Base-by-base conservation (phyloP, 2,888 invertebrate species). In the Perizoma flavofasciatum region DNA sequence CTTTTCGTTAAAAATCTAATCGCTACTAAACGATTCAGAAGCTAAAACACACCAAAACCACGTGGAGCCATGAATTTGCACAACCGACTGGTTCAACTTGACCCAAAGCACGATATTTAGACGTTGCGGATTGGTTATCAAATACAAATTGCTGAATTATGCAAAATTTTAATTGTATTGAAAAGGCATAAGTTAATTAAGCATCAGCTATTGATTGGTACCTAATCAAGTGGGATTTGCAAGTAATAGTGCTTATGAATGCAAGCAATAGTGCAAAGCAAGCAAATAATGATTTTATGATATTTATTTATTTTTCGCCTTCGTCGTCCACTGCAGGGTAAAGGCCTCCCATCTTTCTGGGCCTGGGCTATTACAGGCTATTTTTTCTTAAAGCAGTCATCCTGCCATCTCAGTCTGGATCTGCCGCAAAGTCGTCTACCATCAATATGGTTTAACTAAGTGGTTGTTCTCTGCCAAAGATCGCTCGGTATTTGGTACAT, bases 1-100 rank as follows among this genome's bases (percentile, higher is more conserved):
- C 22, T 22, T 3, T 2, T 22, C 3, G 22, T 22, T 22, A 22
- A 22, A 3, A 22, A 22, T 1, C 22, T 22, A 22, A 3, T 22
- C 22, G 22, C 22, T 3, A 22, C 22, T 22, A 22, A 22, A 22
- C 22, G 22, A 22, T 22, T 22, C 7, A 43, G 51, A 41, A 39
- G 44, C 35, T 11, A 41, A n/a, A 44, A 52, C 35, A 40, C 5
- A 40, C 43, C 40, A 49, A 34, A 54, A 59, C 46, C 65, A 68
- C 63, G 58, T 66, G 65, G 61, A 60, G 32, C 8, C 22, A 39
- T 33, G 5, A 50, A 61, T 69, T 72, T 73, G 70, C 69, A 71
- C 69, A 69, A 70, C 49, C 9, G n/a, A 41, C 69, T 65, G 41
- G 79, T 69, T 78, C 61, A 77, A 72, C 78, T 79, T 78, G 77